phyloP scores from a whole-genome alignment of 2,797 vertebrate species.

The Bryconaethiops microstoma region DNA sequence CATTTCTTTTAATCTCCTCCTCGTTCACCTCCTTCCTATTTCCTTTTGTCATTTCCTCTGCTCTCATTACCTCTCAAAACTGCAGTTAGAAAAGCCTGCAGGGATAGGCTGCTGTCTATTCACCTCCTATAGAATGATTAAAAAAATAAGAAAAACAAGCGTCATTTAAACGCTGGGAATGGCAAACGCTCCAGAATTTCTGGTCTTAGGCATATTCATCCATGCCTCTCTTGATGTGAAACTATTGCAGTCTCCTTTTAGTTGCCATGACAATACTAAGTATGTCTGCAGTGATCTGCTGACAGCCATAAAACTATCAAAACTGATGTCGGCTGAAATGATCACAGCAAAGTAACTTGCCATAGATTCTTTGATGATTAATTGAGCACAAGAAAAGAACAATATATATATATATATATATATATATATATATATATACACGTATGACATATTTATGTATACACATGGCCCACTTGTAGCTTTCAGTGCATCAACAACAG shows the following conservation, averaged over 20 bases:
- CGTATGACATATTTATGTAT: neutral
- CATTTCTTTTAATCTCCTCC: slow-evolving; percentile 37
- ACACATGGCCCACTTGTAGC: neutral
- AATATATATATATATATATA: neutral
- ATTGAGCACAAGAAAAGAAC: no score
- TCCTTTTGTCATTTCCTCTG: slow-evolving; percentile 58
- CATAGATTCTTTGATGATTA: neutral
- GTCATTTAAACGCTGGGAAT: slow-evolving; percentile 19
- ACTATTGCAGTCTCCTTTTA: slow-evolving; percentile 21
- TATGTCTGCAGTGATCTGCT: slow-evolving; percentile 13
- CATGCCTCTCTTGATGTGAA: neutral
- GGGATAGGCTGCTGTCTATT: neutral
- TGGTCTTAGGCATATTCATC: slow-evolving; percentile 14
- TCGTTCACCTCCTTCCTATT: slow-evolving; percentile 38
- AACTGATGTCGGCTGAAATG: neutral
- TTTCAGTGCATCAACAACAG: neutral
- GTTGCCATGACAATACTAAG: slow-evolving; percentile 40
- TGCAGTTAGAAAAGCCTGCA: neutral
- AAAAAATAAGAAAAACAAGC: neutral
- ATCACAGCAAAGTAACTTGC: neutral
- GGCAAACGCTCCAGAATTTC: slow-evolving; percentile 10
- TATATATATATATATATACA: no score
- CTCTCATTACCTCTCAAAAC: slow-evolving; percentile 54
- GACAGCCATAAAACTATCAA: slow-evolving; percentile 9
- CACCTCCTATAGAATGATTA: neutral